Evolutionary conservation across 2,113 vertebrate species (phyloP).

Genomic region (Platichthys stellatus): DNA sequence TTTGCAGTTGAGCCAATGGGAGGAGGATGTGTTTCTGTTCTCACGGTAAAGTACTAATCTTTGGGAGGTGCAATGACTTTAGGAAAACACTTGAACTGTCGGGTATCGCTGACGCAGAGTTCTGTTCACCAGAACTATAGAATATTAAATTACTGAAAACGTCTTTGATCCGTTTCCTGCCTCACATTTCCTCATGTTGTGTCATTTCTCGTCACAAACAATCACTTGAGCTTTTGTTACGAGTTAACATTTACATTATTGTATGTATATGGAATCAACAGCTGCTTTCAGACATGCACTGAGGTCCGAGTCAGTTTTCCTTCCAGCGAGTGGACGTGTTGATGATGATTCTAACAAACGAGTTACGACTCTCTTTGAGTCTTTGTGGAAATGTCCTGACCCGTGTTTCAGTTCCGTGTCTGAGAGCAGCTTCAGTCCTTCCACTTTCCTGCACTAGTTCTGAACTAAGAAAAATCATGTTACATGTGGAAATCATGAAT

Average conservation of each 20-base stretch:
- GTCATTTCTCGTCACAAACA: neutral
- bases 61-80: slow-evolving; percentile 46
- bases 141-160: neutral
- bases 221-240: neutral
- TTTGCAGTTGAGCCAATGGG: slow-evolving; percentile 33
- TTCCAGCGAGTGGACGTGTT: too few species aligned
- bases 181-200: neutral
- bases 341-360: too few species aligned
- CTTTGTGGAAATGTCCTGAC: too few species aligned
- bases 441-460: too few species aligned
- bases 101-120: neutral
- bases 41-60: slow-evolving; percentile 4
- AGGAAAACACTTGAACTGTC: slow-evolving; percentile 33
- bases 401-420: too few species aligned
- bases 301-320: neutral
- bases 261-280: neutral
- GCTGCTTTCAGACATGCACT: neutral
- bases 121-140: neutral
- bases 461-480: too few species aligned
- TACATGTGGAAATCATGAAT: too few species aligned
- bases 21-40: slow-evolving; percentile 25
- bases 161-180: neutral
- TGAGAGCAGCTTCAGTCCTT: too few species aligned
- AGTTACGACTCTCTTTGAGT: too few species aligned
- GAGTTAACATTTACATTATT: neutral